Evolutionary conservation across 2,797 vertebrate genomes (phyloP), one percentile per base, ranked within the genome.

Genomic region (Semotilus atromaculatus): DNA sequence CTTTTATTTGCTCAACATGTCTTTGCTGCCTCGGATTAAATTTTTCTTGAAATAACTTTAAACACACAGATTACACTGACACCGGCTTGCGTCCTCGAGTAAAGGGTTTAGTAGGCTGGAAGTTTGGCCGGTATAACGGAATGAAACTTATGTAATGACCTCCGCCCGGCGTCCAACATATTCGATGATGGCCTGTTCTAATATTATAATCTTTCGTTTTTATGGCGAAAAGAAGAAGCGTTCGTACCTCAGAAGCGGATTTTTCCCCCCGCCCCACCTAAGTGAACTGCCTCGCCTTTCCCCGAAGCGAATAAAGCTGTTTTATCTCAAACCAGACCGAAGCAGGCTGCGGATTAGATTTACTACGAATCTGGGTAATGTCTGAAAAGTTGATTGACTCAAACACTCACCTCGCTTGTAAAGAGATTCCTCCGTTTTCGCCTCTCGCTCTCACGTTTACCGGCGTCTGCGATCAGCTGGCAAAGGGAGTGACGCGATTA

Each of bases 391-490:
- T 81, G 26, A 29, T 58, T 1, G 34, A 1, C 6, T 34, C 29
- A 82, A 80, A 26, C 7, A n/a, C 88, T 87, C 80, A 88, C 85
- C 86, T 74, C 66, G 13, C 13, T 1, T 10, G 26, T 18, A 34
- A 74, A 62, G 67, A 21, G 40, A 26, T 60, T 38, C 13, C 79
- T 31, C 21, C 8, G 68, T 29, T 48, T 40, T 21, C 53, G 86
- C 45, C 81, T 81, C 81, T 48, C 45, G 45, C 45, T 48, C 45
- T 75, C 88, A 66, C 77, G 76, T 64, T 86, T 45, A 64, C 87
- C 88, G 83, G 88, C 16, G 88, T 87, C 95, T 96, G 95, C 94
- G 96, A 97, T 97, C 97, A 97, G 97, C 97, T 97, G 97, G 96
- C 95, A 91, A 94, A 84, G 95, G 95, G 94, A 83, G 94, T 97